Conservation (phyloP, 2,888 invertebrate species). For the Gonocerus acuteangulatus region DNA sequence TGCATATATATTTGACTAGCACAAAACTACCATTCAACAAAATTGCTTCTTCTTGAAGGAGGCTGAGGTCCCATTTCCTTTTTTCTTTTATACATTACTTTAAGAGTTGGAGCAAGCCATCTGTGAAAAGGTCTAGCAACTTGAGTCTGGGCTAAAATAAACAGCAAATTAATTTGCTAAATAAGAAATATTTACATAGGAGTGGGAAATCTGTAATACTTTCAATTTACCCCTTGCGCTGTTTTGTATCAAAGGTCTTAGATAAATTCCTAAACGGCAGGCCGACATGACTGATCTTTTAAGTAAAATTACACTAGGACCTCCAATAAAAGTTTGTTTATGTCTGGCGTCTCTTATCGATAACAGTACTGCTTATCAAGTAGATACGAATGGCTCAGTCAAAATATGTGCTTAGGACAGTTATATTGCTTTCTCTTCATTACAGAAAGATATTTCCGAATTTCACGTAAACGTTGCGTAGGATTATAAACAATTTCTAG, state of each 20-base stretch:
- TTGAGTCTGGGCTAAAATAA: not conserved
- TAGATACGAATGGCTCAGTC: too few species aligned
- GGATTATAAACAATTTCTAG: too few species aligned
- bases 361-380: too few species aligned
- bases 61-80: conserved; percentile 53
- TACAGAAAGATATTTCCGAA: too few species aligned
- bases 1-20: too few species aligned
- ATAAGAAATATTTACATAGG: too few species aligned
- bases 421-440: too few species aligned
- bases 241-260: not conserved
- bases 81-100: conserved; percentile 53
- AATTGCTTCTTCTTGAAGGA: conserved; percentile 52
- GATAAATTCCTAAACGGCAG: not conserved
- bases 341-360: too few species aligned
- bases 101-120: conserved; percentile 63
- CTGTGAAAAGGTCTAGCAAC: conserved; percentile 46
- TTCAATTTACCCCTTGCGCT: not conserved
- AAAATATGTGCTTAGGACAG: too few species aligned
- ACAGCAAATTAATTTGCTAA: too few species aligned
- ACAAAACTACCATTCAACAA: conserved; percentile 59
- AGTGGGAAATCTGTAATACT: not conserved
- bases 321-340: too few species aligned
- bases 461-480: too few species aligned
- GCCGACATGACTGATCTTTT: not conserved
- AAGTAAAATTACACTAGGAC: not conserved